Evolutionary conservation across 1,140 invertebrate genomes (phyloP), one percentile per base, ranked within the genome.

Genomic region (Heliconius eleuchia): DNA sequence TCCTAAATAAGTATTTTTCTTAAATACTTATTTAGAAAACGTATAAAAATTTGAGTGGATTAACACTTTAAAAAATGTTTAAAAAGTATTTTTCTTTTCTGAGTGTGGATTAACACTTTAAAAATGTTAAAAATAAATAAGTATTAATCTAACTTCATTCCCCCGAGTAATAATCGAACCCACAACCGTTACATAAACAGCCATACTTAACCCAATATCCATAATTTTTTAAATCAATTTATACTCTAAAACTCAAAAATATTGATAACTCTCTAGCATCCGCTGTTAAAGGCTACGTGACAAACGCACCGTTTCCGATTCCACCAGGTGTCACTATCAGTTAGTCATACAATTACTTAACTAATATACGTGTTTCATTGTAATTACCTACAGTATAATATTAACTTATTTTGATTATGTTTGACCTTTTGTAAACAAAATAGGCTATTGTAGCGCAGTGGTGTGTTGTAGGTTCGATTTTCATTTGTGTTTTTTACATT

Each of bases 291-390:
- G 50, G 60, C 57, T 16, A 82, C 80, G 80, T 82, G 80, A 82
- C 71, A 76, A 79, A 73, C 71, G n/a, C 39, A 70, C 16, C 34
- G 60, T 79, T 76, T 70, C 52, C 42, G 74, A 76, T 76, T 6
- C 34, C 55, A 57, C 80, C 80, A 82, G 80, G 80, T 82, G 80
- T 76, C 42, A 23, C 55, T 34, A 66, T 66, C 60, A 66, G 7
- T 66, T 66, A 66, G 60, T 66, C 60, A 66, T 66, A 16, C 60
- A 30, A 16, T 66, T 66, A 66, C 60, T 66, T 66, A 66, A 66
- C n/a, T 30, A 66, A 66, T 66, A 66, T n/a, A 66, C 60, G 60
- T 66, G 60, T 66, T 66, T 30, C 27, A 27, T 23, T 66, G n/a
- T 3, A 27, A 66, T 27, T 66, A 27, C 60, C 60, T 66, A 66